Percentiles rank a stretch among this genome's conserved stretches.
Conservation (phyloP, 35 echinoderm and acorn worm species). For the Diadema setosum region DNA sequence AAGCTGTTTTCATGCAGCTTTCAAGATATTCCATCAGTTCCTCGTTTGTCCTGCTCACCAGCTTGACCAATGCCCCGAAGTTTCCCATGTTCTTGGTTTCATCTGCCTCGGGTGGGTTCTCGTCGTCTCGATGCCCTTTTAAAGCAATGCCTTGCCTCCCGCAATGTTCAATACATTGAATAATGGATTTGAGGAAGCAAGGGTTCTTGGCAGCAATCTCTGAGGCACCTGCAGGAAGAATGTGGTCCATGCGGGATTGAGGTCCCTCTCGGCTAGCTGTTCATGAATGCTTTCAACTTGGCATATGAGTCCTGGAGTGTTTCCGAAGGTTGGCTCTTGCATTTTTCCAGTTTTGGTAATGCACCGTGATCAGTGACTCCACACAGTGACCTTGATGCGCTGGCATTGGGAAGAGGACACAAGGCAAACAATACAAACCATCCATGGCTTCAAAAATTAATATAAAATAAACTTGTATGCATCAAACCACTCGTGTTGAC, state of each 20-base stretch:
- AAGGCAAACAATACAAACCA: constrained; percentile 38
- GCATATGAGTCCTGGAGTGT: not conserved
- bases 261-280: not conserved
- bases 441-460: not conserved
- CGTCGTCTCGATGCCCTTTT: constrained; percentile 10
- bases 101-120: not conserved
- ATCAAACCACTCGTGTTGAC: not conserved
- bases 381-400: not conserved
- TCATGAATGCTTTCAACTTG: not conserved
- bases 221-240: not conserved
- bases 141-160: constrained; percentile 34
- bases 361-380: not conserved
- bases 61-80: not conserved
- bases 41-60: not conserved
- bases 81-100: not conserved
- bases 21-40: not conserved
- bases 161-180: constrained; percentile 4
- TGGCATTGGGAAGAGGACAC: constrained; percentile 31
- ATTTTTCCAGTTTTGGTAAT: constrained; percentile 36
- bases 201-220: not conserved
- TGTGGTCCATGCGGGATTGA: not conserved
- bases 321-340: not conserved
- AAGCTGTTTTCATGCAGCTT: not conserved
- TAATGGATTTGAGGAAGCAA: not conserved
- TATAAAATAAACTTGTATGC: not conserved